Conservation (phyloP, 1,140 invertebrate genomes). For the Forficula auricularia region DNA sequence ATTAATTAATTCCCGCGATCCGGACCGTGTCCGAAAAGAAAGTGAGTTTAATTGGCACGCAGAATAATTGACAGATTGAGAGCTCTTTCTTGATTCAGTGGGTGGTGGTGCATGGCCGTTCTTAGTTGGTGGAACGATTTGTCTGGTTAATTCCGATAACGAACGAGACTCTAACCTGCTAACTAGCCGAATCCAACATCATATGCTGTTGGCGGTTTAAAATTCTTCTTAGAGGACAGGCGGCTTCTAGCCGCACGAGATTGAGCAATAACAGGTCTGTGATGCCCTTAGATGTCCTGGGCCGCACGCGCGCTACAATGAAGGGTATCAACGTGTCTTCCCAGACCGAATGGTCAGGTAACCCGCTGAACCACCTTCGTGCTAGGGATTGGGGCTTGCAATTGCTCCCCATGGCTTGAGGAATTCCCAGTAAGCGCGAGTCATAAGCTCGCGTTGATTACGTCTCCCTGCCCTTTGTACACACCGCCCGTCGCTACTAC, state of each 20-base stretch:
- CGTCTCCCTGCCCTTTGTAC: slow-evolving; percentile 72
- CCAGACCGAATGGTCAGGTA: too few relatives aligned
- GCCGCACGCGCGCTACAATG: too few relatives aligned
- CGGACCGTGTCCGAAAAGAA: too few relatives aligned
- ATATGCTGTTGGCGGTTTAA: too few relatives aligned
- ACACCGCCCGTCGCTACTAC: too few relatives aligned
- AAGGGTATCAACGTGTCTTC: too few relatives aligned
- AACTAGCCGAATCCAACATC: slow-evolving; percentile 1
- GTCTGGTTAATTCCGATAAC: slow-evolving; percentile 44
- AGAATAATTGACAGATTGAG: slow-evolving; percentile 79
- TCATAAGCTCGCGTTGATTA: slow-evolving; percentile 73
- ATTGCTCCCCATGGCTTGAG: slow-evolving; percentile 68
- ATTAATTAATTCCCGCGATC: too few relatives aligned
- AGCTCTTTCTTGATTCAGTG: slow-evolving; percentile 70
- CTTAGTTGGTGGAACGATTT: slow-evolving; percentile 81
- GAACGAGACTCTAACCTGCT: slow-evolving; percentile 26
- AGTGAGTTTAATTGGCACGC: too few relatives aligned
- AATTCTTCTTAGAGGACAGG: slow-evolving; percentile 47
- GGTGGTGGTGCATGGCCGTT: slow-evolving; percentile 73
- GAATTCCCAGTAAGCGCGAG: slow-evolving; percentile 75
- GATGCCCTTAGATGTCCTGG: too few relatives aligned
- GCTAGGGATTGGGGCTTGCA: slow-evolving; percentile 67
- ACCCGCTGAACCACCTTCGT: slow-evolving; percentile 59
- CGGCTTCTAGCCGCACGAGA: slow-evolving; percentile 49
- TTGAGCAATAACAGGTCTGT: slow-evolving; percentile 70